Evolutionary conservation across 2,888 invertebrate species (phyloP).

Genomic region (Thymelicus acteon): DNA sequence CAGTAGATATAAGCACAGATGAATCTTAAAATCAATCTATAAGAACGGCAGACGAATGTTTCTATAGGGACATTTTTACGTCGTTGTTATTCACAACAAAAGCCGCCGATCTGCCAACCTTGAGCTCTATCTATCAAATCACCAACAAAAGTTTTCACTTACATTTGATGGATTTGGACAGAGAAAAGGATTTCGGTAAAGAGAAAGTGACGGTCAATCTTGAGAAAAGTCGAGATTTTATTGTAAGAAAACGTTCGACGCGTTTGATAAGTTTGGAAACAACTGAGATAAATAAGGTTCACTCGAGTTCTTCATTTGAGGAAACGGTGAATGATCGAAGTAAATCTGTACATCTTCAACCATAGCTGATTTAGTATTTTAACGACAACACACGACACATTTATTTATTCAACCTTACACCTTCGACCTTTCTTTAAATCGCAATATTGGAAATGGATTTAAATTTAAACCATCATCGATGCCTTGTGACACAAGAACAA

Average conservation of each 20-base stretch:
- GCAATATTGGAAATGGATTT: background rate
- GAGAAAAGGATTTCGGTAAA: conserved; percentile 10
- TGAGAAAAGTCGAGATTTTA: conserved; percentile 16
- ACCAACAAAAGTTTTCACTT: conserved; percentile 31
- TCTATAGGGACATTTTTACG: conserved; percentile 14
- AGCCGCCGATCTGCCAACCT: conserved; percentile 3
- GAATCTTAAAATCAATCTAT: background rate
- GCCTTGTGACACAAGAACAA: conserved; percentile 6
- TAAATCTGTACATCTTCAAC: background rate
- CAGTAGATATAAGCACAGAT: background rate
- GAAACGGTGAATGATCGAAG: background rate
- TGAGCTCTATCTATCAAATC: conserved; percentile 15
- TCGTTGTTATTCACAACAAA: conserved; percentile 23
- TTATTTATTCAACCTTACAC: too few relatives aligned
- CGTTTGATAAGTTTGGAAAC: conserved; percentile 18
- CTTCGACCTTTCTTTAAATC: too few relatives aligned
- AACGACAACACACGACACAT: too few relatives aligned
- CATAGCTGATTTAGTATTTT: background rate
- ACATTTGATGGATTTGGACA: conserved; percentile 30
- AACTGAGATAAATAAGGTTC: conserved; percentile 19
- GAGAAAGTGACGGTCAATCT: conserved; percentile 29
- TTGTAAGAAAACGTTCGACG: conserved; percentile 8
- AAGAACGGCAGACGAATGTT: background rate
- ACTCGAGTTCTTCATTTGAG: background rate
- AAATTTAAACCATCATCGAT: conserved; percentile 8